Conservation (phyloP, 2,888 invertebrate genomes). For the Kuschelorhynchus macadamiae region DNA sequence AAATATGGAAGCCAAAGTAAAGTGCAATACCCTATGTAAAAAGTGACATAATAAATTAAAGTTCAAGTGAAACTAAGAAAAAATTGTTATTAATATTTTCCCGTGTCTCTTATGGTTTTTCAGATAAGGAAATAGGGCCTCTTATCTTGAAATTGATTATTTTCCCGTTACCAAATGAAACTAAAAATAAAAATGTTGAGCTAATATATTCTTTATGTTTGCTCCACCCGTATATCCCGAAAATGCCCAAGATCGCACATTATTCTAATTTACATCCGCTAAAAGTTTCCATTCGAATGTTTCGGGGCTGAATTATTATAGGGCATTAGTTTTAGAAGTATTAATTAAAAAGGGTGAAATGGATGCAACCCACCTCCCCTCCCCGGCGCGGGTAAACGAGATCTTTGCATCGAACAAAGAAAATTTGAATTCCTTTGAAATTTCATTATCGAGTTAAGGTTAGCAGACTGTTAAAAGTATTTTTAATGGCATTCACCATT, state of each 20-base stretch:
- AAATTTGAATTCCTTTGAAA: constrained; percentile 51
- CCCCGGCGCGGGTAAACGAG: constrained; percentile 22
- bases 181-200: constrained; percentile 41
- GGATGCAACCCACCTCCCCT: constrained; percentile 34
- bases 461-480: constrained; percentile 45
- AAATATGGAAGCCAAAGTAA: too few species aligned
- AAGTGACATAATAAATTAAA: too few species aligned
- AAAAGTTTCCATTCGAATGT: constrained; percentile 44
- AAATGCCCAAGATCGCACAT: constrained; percentile 33
- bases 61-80: too few species aligned
- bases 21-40: too few species aligned
- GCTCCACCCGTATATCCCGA: constrained; percentile 18
- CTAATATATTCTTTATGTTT: constrained; percentile 36
- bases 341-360: constrained; percentile 51
- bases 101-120: too few species aligned
- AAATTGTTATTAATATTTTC: too few species aligned
- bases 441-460: constrained; percentile 49
- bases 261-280: constrained; percentile 41
- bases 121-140: too few species aligned
- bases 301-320: constrained; percentile 45
- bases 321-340: constrained; percentile 47
- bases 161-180: constrained; percentile 9
- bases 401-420: constrained; percentile 47
- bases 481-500: constrained; percentile 42
- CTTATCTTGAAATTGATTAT: too few species aligned